Evolutionary conservation across 92 coral and sea anemone species (phyloP), one percentile per base, ranked within the genome.

Genomic region (Zoanthus sansibaricus): DNA sequence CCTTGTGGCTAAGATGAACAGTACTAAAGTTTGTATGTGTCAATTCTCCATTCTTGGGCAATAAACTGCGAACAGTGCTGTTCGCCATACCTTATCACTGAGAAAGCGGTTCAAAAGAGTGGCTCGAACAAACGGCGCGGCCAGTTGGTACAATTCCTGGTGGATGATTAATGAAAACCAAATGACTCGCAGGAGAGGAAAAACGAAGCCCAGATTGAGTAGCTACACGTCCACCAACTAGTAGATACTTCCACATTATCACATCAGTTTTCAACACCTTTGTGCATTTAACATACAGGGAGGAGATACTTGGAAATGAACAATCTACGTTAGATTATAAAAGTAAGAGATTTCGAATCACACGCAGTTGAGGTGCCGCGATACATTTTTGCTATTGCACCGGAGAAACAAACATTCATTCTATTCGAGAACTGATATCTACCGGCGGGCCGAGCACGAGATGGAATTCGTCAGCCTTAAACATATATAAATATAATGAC

Each of bases 1-100:
- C 93, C 93, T 90, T 86, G 85, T 90, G 90, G 45, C 87, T 90
- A 73, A 82, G 84, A 11, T 86, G 84, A 42, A 79, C 84, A 18
- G 84, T 79, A 72, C 59, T 62, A 16, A 79, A 79, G 18, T 79
- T 61, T 17, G 74, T 79, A 32, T 79, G 84, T 12, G 58, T 70
- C 72, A 79, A 3, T 15, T 79, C 84, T 51, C 46, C 67, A 10
- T 79, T 79, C 84, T 64, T 79, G 11, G 84, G 44, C 74, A 79
- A 79, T 33, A 79, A 66, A 79, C 74, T 79, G 31, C 84, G 73
- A 47, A 92, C 89, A 77, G 89, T 76, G 82, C 82, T 18, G 52
- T 76, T 76, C 82, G 82, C 11, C 82, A 76, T 32, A 76, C 82
- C 54, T 55, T 76, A 76, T 76, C 82, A 54, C n/a, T 76, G 66